A percentile compares a stretch with the other conserved stretches of the same genome.
Conservation (phyloP, 2,888 invertebrate species). For the Trichacis sp. region DNA sequence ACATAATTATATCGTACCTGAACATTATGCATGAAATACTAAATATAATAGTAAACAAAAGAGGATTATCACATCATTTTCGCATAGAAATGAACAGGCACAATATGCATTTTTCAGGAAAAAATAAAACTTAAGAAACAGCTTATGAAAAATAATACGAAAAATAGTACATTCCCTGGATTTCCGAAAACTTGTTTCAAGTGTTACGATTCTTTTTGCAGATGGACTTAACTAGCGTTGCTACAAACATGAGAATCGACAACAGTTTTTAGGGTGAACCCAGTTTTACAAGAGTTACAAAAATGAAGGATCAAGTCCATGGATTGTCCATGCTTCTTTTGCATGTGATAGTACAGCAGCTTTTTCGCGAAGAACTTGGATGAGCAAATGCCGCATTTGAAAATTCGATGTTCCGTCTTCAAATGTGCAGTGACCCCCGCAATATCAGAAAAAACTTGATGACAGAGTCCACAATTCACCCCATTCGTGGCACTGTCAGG, state of each 20-base stretch:
- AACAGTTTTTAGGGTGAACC: slow-evolving; percentile 9
- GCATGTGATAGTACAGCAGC: slow-evolving; percentile 26
- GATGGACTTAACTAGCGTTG: no score
- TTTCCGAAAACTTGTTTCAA: no score
- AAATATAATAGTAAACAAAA: no score
- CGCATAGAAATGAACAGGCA: no score
- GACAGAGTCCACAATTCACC: slow-evolving; percentile 34
- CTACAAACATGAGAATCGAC: not conserved
- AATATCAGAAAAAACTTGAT: slow-evolving; percentile 21
- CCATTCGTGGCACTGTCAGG: slow-evolving; percentile 10
- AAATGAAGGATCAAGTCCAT: slow-evolving; percentile 12
- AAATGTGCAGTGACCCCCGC: slow-evolving; percentile 23
- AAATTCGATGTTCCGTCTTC: slow-evolving; percentile 25
- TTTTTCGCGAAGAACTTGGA: slow-evolving; percentile 31
- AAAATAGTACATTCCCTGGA: no score
- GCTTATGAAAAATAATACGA: no score
- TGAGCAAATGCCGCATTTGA: slow-evolving; percentile 29
- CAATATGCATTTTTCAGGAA: no score
- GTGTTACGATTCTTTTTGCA: not conserved
- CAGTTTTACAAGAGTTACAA: slow-evolving; percentile 35
- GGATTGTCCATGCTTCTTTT: slow-evolving; percentile 8
- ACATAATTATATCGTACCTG: no score
- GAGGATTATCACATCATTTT: no score
- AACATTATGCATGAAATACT: no score
- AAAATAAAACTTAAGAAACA: no score